These are phyloP conservation scores for Nasonia longicornis DNA, from an alignment of 1,140 invertebrate species.

Conservation along the genomic window DNA sequence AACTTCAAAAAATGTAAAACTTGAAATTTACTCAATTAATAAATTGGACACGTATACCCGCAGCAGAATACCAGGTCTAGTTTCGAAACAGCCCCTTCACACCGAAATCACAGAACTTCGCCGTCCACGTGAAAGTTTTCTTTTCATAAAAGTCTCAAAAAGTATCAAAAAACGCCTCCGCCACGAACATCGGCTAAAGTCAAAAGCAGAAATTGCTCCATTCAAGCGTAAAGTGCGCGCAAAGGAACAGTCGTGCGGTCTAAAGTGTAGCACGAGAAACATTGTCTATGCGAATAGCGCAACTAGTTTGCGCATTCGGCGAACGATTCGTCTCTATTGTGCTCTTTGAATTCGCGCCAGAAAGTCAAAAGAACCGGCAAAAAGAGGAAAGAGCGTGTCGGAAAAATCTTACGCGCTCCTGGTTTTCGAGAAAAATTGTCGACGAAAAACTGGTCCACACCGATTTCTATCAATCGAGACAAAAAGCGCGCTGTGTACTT, in stretches of 20 bases:
- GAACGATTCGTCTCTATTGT: constrained; percentile 31
- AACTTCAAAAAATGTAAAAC: neutral
- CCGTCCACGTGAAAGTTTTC: constrained; percentile 4
- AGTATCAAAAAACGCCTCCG: neutral
- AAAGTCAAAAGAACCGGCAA: neutral
- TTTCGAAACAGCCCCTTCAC: neutral
- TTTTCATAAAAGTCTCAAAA: constrained; percentile 19
- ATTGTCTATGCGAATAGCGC: neutral
- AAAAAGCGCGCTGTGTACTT: neutral
- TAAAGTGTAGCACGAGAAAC: neutral
- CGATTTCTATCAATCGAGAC: neutral
- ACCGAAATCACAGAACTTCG: neutral
- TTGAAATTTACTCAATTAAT: neutral
- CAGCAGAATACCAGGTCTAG: neutral
- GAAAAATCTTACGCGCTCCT: neutral
- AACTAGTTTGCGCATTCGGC: constrained; percentile 21
- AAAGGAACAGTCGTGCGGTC: neutral
- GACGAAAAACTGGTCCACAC: neutral
- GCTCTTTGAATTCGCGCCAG: neutral
- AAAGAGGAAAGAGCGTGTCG: neutral
- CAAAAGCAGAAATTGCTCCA: constrained; percentile 31
- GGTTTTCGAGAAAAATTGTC: no score
- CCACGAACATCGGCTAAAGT: neutral
- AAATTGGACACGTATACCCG: neutral
- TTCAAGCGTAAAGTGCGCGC: constrained; percentile 15